Evolutionary conservation across 1,140 invertebrate species (phyloP).

Genomic region (Drosophila parvula): DNA sequence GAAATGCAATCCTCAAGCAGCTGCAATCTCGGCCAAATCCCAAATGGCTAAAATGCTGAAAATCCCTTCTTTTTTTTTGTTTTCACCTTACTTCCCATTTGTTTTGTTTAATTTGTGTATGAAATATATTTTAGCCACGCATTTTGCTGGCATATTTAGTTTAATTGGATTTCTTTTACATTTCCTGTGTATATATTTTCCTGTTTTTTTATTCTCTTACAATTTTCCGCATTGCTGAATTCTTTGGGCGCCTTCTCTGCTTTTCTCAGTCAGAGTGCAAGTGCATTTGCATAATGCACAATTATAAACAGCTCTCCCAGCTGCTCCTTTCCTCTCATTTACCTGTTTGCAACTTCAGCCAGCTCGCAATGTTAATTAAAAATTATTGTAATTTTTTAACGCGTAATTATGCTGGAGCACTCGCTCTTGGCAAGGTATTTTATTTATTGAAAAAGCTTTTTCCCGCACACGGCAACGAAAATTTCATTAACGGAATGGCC

Average conservation of each 20-base stretch:
- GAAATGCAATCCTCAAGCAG: conserved; percentile 51
- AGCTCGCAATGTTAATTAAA: conserved; percentile 72
- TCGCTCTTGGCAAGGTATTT: conserved; percentile 32
- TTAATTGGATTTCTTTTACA: conserved; percentile 60
- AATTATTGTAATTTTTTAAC: conserved; percentile 77
- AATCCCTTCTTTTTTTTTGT: conserved; percentile 5
- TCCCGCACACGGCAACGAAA: conserved; percentile 37
- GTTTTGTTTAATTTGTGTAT: conserved; percentile 35
- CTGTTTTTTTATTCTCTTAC: background rate
- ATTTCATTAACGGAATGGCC: conserved; percentile 55
- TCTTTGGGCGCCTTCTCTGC: conserved; percentile 1
- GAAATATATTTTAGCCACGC: conserved; percentile 41
- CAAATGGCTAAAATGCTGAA: conserved; percentile 25
- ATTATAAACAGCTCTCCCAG: conserved; percentile 59
- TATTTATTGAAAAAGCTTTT: conserved; percentile 66
- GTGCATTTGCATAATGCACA: conserved; percentile 72
- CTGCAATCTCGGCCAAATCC: conserved; percentile 50
- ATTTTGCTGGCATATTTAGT: conserved; percentile 45
- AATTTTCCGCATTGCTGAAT: conserved; percentile 15
- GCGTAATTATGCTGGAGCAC: conserved; percentile 68
- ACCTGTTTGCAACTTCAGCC: conserved; percentile 38
- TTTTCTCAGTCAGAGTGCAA: background rate
- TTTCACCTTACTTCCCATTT: conserved; percentile 6
- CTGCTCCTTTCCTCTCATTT: conserved; percentile 31
- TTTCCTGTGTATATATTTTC: conserved; percentile 10